Base-by-base conservation (phyloP, 2,888 invertebrate species). In the Argyra leucocephala region DNA sequence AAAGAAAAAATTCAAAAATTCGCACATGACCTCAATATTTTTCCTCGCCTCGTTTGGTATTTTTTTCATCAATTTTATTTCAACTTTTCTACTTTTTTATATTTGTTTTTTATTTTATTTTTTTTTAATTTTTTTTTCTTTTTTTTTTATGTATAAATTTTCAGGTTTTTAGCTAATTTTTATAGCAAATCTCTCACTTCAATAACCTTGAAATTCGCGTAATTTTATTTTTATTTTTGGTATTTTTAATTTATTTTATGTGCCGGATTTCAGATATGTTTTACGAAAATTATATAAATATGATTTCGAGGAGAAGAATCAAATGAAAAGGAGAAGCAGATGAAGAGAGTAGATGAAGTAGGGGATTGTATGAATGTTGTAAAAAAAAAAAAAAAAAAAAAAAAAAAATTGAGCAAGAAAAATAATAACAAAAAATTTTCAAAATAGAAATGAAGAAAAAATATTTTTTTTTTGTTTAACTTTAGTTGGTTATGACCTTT, bases 171-270 rank as follows among this genome's bases (percentile, higher is more conserved):
- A 48, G 48, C 48, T 48, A 48, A 48, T 48, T 48, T 48, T 48
- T 48, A 18, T 48, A 48, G 48, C 48, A 48, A 48, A 48, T 48
- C 48, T 48, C 48, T 48, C 48, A 48, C 48, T 48, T 48, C 48
- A 48, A 48, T 48, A 48, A 48, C 48, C 48, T 48, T 48, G 48
- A 48, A 48, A 48, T n/a, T 48, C 48, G 48, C 48, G n/a, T 48
- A 48, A 48, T 48, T 48, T 48, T 48, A 18, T 48, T 48, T 48
- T 48, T 48, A 18, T 48, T 48, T 48, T 48, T 48, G n/a, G 48
- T 15, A 48, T 48, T 48, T 48, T 48, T 15, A 48, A 48, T 48
- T 48, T 48, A n/a, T 48, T 48, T 48, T 48, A 18, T 48, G 31
- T 31, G 48, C 48, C 48, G 48, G 48, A 48, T 48, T 48, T 48